Base-by-base conservation (phyloP, 2,797 vertebrate genomes). In the Danio kyathit region DNA sequence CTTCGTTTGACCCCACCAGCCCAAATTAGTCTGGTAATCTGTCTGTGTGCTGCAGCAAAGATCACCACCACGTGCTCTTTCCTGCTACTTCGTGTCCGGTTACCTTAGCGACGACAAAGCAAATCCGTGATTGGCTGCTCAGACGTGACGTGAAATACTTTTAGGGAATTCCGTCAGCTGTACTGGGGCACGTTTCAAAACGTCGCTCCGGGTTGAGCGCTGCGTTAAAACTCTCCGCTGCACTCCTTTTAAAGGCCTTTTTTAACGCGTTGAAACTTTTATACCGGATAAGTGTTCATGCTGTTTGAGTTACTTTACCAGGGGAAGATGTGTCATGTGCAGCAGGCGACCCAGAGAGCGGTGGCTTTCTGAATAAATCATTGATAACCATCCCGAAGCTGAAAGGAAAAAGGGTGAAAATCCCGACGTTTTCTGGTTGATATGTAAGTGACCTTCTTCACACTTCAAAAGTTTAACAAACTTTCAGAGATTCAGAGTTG, bases 101-200 rank as follows among this genome's bases (percentile, higher is more conserved):
- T 88, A 13, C 91, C 69, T 80, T 7, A 89, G 90, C 12, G 86
- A 92, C 91, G 5, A 43, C 7, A 2, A 73, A 84, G 80, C 88
- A 5, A 57, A 13, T 66, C 60, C 79, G 7, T 29, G 87, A 85
- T 94, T 93, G 92, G 94, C 76, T 44, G 72, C 67, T 66, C 46
- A 8, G 1, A 1, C 16, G 8, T 92, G 91, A 92, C 91, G 76
- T 91, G 81, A 84, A 17, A 0, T 54, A 10, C 76, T 77, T 66
- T 46, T 74, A 84, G 91, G 92, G 92, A 91, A 91, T 93, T 87
- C 93, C 92, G 88, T 82, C 88, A 86, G 85, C 76, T 10, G 78
- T 11, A 43, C 74, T 59, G 76, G 72, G 74, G 52, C 52, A 70
- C 57, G 54, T 57, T 8, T 54, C 17, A 44, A 71, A 73, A 5